A percentile compares a stretch with the other conserved stretches of the same genome.
These are phyloP conservation scores for Athene noctua DNA, from an alignment of 2,113 vertebrate genomes.

Conservation along the genomic window DNA sequence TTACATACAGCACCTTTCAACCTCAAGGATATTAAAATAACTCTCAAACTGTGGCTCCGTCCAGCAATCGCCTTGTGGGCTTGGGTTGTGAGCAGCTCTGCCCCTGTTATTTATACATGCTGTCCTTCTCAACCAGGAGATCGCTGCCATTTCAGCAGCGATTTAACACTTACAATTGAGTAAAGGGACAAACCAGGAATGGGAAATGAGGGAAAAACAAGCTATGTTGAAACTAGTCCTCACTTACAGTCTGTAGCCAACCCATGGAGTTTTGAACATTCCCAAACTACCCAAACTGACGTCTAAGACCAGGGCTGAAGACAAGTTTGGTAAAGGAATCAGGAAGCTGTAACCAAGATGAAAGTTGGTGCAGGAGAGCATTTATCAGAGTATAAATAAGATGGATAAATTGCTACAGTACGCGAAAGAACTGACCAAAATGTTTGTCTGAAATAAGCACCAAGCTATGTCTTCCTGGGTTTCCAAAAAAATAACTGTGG, in stretches of 20 bases:
- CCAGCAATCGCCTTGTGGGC: fast-evolving
- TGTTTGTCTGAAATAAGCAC: conserved; percentile 3
- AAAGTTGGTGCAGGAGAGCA: fast-evolving
- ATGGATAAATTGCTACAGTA: not conserved
- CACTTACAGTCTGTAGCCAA: not conserved
- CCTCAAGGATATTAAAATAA: not conserved
- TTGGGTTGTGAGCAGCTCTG: not conserved
- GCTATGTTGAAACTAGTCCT: not conserved
- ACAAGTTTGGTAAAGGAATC: not conserved
- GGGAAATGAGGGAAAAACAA: not conserved
- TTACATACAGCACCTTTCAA: not conserved
- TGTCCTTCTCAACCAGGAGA: not conserved
- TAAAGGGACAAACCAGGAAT: not conserved
- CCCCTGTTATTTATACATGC: fast-evolving
- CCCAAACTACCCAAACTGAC: not conserved
- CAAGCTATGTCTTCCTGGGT: not conserved
- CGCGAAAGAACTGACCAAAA: not conserved
- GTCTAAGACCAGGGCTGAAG: not conserved
- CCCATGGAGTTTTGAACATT: not conserved
- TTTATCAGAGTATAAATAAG: not conserved
- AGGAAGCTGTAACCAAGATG: not conserved
- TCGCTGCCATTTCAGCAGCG: not conserved
- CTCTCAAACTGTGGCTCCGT: not conserved
- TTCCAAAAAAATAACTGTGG: conserved; percentile 21
- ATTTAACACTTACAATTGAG: not conserved